phyloP scores from a whole-genome alignment of 2,888 invertebrate species.

The Andrena flavipes region DNA sequence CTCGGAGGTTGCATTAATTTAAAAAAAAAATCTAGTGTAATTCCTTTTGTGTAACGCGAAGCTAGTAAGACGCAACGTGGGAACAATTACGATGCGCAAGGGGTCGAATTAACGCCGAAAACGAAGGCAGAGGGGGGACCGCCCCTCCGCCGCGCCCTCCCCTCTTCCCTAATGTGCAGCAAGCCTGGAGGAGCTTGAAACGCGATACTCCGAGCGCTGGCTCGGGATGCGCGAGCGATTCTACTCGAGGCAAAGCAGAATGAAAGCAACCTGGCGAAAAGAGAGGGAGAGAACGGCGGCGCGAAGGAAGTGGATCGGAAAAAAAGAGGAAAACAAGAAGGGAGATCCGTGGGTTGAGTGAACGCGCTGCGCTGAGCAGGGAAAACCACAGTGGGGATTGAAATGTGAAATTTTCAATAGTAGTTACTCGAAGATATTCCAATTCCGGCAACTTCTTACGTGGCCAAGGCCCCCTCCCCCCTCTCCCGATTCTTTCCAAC shows the following conservation, averaged over 20 bases:
- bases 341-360: conserved; percentile 50
- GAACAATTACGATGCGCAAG: neutral
- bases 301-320: conserved; percentile 56
- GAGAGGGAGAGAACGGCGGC: conserved; percentile 51
- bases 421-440: neutral
- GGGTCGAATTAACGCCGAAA: neutral
- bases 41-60: no score
- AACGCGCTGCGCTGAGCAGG: conserved; percentile 40
- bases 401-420: neutral
- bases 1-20: no score
- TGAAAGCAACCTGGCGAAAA: conserved; percentile 47
- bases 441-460: neutral
- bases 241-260: conserved; percentile 53
- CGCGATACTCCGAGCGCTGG: conserved; percentile 72
- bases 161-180: conserved; percentile 52
- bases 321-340: conserved; percentile 53
- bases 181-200: conserved; percentile 74
- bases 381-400: neutral
- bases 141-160: neutral
- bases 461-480: neutral
- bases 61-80: neutral
- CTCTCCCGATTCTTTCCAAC: neutral
- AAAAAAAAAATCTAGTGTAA: no score
- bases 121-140: neutral
- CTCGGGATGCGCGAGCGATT: conserved; percentile 51